Conservation (phyloP, 2,113 vertebrate genomes). For the Furnarius figulus region DNA sequence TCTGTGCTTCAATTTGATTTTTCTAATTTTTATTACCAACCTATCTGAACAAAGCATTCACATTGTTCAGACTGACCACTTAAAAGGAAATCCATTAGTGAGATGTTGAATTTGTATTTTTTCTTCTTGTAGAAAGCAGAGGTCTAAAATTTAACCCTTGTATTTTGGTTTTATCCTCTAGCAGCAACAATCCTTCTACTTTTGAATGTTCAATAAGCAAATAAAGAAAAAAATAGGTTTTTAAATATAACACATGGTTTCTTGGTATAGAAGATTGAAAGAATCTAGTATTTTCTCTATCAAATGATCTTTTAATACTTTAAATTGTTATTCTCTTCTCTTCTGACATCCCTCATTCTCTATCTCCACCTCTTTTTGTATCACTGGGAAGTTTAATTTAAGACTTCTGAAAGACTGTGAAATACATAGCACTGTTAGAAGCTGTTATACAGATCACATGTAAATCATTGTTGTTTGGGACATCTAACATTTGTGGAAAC, state of each 20-base stretch:
- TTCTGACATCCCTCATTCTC: not conserved
- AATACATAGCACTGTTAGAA: not conserved
- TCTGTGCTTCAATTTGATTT: not conserved
- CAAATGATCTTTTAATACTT: not conserved
- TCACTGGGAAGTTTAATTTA: not conserved
- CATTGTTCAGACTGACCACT: not conserved
- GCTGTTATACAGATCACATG: not conserved
- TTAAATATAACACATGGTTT: not conserved
- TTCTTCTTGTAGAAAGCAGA: not conserved
- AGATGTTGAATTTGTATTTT: not conserved
- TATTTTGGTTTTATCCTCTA: not conserved
- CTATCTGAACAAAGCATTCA: not conserved
- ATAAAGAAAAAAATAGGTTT: not conserved
- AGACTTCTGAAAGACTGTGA: not conserved
- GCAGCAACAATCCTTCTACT: not conserved
- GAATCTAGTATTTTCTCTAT: not conserved
- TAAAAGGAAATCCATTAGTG: not conserved
- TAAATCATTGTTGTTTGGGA: not conserved
- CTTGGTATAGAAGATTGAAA: not conserved
- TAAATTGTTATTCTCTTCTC: not conserved
- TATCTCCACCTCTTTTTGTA: not conserved
- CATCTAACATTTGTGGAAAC: not conserved
- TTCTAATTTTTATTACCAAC: slow-evolving; percentile 9
- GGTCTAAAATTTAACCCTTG: not conserved
- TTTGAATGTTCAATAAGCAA: not conserved